Evolutionary conservation across 2,888 invertebrate genomes (phyloP).

Genomic region (Dynastes hyllus): DNA sequence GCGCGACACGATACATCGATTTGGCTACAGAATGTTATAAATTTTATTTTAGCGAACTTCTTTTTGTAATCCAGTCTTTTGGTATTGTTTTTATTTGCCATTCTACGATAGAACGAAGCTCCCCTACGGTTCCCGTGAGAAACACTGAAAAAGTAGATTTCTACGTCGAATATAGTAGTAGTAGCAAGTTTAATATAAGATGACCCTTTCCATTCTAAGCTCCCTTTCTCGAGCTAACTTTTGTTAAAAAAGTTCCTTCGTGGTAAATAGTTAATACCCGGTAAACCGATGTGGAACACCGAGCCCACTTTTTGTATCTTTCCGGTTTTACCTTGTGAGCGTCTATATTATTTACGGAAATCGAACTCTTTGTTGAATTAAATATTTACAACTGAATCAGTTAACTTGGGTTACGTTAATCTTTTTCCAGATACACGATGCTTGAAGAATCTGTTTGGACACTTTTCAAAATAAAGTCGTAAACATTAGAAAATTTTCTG

Average conservation of each 20-base stretch:
- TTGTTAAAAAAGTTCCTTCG: background rate
- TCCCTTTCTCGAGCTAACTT: background rate
- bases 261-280: background rate
- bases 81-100: background rate
- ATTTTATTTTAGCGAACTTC: background rate
- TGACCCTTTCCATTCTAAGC: background rate
- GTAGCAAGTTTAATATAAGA: background rate
- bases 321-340: background rate
- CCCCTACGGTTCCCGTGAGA: background rate
- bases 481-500: too few relatives aligned
- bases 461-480: too few relatives aligned
- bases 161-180: background rate
- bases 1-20: too few relatives aligned
- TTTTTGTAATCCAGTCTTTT: background rate
- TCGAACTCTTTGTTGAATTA: too few relatives aligned
- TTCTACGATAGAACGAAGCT: background rate
- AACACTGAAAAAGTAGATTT: background rate
- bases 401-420: too few relatives aligned
- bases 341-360: constrained; percentile 1
- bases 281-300: background rate
- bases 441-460: too few relatives aligned
- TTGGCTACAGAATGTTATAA: too few relatives aligned
- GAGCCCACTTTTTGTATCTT: background rate
- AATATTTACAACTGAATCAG: too few relatives aligned
- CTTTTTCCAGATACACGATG: too few relatives aligned